phyloP scores from a whole-genome alignment of 2,797 vertebrate genomes.

The Podarcis siculus region DNA sequence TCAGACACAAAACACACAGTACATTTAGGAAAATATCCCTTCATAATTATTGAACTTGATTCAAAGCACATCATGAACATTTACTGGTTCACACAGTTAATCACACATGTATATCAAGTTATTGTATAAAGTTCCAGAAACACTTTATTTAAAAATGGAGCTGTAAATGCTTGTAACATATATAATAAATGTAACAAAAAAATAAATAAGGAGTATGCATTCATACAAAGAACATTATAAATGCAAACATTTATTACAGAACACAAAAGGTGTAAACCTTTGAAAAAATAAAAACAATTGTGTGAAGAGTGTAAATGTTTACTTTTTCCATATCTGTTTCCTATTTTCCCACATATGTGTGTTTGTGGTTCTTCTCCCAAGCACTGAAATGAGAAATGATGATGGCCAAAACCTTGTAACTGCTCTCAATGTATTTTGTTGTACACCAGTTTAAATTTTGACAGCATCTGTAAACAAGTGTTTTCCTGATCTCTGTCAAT shows the following conservation, averaged over 20 bases:
- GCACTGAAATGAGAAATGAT: slow-evolving; percentile 68
- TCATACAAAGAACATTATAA: slow-evolving; percentile 88
- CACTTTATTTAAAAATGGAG: slow-evolving; percentile 96
- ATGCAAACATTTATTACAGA: slow-evolving; percentile 80
- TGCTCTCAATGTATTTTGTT: slow-evolving; percentile 68
- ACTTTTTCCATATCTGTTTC: slow-evolving; percentile 56
- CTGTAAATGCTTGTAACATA: slow-evolving; percentile 90
- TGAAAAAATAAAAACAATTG: slow-evolving; percentile 76
- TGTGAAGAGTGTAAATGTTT: slow-evolving; percentile 65
- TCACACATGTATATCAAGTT: slow-evolving; percentile 52
- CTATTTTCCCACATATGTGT: slow-evolving; percentile 51
- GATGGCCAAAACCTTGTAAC: slow-evolving; percentile 64
- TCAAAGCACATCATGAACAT: not conserved
- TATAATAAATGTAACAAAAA: slow-evolving; percentile 90
- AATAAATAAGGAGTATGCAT: slow-evolving; percentile 88
- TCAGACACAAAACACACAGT: slow-evolving; percentile 4
- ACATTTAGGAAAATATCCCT: not conserved
- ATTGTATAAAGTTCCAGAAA: slow-evolving; percentile 82
- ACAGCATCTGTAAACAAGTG: slow-evolving; percentile 61
- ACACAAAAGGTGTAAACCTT: slow-evolving; percentile 81
- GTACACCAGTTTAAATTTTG: slow-evolving; percentile 62
- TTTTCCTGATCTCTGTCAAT: slow-evolving; percentile 69
- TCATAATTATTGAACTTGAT: slow-evolving; percentile 31
- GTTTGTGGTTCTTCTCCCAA: slow-evolving; percentile 67
- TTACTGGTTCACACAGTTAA: slow-evolving; percentile 36